phyloP scores from a whole-genome alignment of 2,113 vertebrate genomes.

The Dissostichus mawsoni region DNA sequence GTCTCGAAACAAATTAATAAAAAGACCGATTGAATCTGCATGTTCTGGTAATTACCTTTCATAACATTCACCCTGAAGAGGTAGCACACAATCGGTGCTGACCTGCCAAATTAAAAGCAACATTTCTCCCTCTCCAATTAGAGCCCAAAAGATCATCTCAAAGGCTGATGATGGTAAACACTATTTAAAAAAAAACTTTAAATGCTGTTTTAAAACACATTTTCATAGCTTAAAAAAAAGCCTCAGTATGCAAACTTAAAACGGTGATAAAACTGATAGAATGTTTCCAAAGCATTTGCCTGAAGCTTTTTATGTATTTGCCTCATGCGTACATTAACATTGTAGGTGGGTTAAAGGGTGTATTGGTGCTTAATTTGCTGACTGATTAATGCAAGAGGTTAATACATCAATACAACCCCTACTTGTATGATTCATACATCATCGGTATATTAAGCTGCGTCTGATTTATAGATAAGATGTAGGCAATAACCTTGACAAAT shows the following conservation, averaged over 20 bases:
- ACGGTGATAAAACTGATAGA: not conserved
- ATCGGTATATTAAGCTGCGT: constrained; percentile 29
- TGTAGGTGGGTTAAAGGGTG: constrained; percentile 6
- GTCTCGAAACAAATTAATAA: constrained; percentile 49
- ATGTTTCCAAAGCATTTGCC: not conserved
- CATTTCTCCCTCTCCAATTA: constrained; percentile 53
- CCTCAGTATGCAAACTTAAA: too few species aligned
- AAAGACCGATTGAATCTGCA: constrained; percentile 54
- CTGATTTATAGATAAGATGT: constrained; percentile 27
- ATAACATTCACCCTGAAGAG: constrained; percentile 53
- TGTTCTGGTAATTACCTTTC: constrained; percentile 63
- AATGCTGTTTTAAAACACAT: too few species aligned
- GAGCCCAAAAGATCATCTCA: constrained; percentile 43
- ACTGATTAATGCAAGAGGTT: constrained; percentile 35
- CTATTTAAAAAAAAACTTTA: constrained; percentile 31
- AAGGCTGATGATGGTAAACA: constrained; percentile 13
- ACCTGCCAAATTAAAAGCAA: constrained; percentile 55
- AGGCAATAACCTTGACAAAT: constrained; percentile 56
- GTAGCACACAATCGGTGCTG: constrained; percentile 44
- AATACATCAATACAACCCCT: constrained; percentile 38
- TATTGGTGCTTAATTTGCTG: constrained; percentile 17
- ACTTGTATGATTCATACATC: constrained; percentile 55
- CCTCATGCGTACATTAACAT: not conserved
- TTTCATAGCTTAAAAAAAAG: not conserved
- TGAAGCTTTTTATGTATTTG: constrained; percentile 3